Evolutionary conservation across 2,888 invertebrate species (phyloP), one percentile per base, ranked within the genome.

Genomic region (Lycocerus yunnanus): DNA sequence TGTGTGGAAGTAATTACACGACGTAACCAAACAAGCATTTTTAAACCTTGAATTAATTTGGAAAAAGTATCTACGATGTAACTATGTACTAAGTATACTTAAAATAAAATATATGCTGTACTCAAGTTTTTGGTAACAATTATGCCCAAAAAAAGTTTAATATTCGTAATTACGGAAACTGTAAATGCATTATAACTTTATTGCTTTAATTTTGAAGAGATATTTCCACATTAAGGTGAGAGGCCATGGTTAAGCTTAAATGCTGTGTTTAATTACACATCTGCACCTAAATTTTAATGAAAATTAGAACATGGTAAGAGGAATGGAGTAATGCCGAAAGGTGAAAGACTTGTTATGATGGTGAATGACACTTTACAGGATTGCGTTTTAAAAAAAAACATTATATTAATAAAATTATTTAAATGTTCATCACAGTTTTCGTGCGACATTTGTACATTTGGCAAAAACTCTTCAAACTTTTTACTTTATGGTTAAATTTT

Each of bases 231-330:
- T 60, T 65, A 21, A 78, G 79, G 79, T 78, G 71, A 79, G 70
- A 79, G 79, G 75, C 74, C 77, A 78, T 72, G 73, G 72, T 68
- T 72, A 73, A 60, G 72, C 63, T 72, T 74, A 75, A 75, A 78
- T 78, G 43, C 13, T 43, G 13, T 43, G 43, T 43, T 43, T 43
- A 43, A 43, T 43, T 43, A 43, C 43, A 43, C 43, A 43, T 43
- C n/a, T 43, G 43, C 43, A 43, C 43, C 43, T 43, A 43, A 43
- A 43, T 43, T 43, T 43, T 43, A 43, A 43, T 43, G 43, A 43
- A 43, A 43, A 43, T 43, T 43, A 43, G 43, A 43, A 43, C 43
- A 43, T 43, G 43, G n/a, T 43, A 43, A 43, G 43, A n/a, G 43
- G 43, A 43, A n/a, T 43, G 18, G 20, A 63, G 20, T 18, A 18